These are phyloP conservation scores for Lobophora halterata DNA, from an alignment of 2,888 invertebrate species.

Conservation along the genomic window DNA sequence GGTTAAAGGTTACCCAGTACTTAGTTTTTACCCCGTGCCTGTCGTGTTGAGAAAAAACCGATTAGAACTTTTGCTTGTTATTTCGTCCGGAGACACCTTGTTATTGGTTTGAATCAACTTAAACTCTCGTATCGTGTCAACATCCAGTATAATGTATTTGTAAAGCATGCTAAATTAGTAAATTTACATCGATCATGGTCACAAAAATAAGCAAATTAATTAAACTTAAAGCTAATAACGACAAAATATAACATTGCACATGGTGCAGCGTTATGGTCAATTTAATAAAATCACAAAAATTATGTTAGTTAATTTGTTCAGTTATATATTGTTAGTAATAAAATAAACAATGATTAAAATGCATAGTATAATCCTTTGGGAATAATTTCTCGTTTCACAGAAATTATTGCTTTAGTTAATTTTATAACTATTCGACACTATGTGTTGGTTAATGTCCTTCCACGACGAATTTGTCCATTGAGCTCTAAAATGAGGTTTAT, in stretches of 20 bases:
- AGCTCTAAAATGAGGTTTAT: constrained; percentile 23
- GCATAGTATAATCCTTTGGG: constrained; percentile 13
- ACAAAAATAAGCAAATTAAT: constrained; percentile 30
- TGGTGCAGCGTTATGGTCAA: constrained; percentile 6
- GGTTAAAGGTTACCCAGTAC: no score
- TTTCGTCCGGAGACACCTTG: no score
- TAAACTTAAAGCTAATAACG: constrained; percentile 37
- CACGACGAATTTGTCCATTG: constrained; percentile 24
- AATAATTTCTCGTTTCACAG: constrained; percentile 10
- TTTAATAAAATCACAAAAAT: constrained; percentile 17
- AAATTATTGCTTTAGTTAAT: constrained; percentile 14
- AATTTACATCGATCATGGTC: constrained; percentile 32
- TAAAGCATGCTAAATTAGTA: constrained; percentile 29
- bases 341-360: constrained; percentile 9
- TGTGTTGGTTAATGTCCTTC: constrained; percentile 24
- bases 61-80: no score
- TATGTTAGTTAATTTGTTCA: constrained; percentile 16
- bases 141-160: constrained; percentile 18
- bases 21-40: no score
- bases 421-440: constrained; percentile 23
- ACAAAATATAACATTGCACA: constrained; percentile 9
- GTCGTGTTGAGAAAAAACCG: no score
- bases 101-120: no score
- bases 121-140: constrained; percentile 10
- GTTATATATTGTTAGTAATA: constrained; percentile 18